These are phyloP conservation scores for Pocota personata DNA, from an alignment of 2,888 invertebrate genomes.

Conservation along the genomic window DNA sequence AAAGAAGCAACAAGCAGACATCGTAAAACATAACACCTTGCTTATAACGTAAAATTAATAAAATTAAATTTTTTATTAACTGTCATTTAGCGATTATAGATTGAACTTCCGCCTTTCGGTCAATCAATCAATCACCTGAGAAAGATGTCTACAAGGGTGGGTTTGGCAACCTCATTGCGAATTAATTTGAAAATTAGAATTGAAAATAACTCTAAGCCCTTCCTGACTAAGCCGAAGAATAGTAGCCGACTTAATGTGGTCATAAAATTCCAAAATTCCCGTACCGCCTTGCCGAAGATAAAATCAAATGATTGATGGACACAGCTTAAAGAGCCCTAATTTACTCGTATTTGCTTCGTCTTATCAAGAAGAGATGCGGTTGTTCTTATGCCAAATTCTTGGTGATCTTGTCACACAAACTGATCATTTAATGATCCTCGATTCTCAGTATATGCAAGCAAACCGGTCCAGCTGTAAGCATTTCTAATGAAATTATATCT, in stretches of 20 bases:
- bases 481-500: conserved; percentile 47
- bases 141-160: not conserved
- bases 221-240: not conserved
- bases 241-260: conserved; percentile 31
- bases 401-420: conserved; percentile 60
- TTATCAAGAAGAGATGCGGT: not conserved
- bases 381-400: conserved; percentile 31
- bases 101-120: conserved; percentile 1
- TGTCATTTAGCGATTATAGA: not conserved
- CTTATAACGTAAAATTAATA: conserved; percentile 13
- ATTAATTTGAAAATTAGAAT: not conserved
- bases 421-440: conserved; percentile 53
- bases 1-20: not conserved
- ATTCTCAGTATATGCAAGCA: not conserved
- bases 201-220: conserved; percentile 1
- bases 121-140: conserved; percentile 13
- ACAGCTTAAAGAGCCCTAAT: conserved; percentile 29
- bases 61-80: conserved; percentile 13
- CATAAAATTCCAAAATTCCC: conserved; percentile 21
- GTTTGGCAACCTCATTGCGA: conserved; percentile 3
- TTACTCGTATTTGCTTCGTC: conserved; percentile 21
- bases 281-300: conserved; percentile 16
- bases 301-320: conserved; percentile 45
- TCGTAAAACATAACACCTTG: conserved; percentile 21
- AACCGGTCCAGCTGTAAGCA: conserved; percentile 29